Base-by-base conservation (phyloP, 2,113 vertebrate species). In the Desmodus rotundus region DNA sequence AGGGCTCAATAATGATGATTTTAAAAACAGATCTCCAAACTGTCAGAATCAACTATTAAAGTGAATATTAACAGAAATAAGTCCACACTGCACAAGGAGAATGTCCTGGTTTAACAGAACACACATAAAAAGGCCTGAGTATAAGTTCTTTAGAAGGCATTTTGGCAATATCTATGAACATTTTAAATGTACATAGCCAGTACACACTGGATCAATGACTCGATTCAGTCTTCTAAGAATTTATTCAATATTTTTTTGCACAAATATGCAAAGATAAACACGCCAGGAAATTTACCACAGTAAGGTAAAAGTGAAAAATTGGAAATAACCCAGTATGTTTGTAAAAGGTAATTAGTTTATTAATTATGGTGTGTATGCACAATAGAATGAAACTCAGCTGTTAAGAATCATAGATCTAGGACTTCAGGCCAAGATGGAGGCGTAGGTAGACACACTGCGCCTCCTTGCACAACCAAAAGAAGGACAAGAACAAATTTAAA, bases 201-300 rank as follows among this genome's bases (percentile, higher is more conserved):
- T 81, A 81, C 7, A 41, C 12, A 70, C 20, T 81, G 17, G 20
- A 68, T 58, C 10, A 52, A 92, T 45, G 63, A 63, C 13, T 68
- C 67, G n/a, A 86, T 76, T 13, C 13, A 41, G 20, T 72, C 76
- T 61, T 95, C 70, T 80, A 86, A 82, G 58, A 93, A 77, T 90
- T 76, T 95, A 73, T 77, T 58, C 50, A 63, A 76, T 20, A 1
- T 70, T 76, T 87, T n/a, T 36, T 81, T 87, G 63, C 24, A 73
- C n/a, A 92, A 47, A 33, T 65, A 89, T 85, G 11, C 78, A 94
- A 94, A 85, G 78, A 80, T 82, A 93, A 92, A 58, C 47, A 73
- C 11, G 93, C 1, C 19, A 93, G 43, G 47, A 85, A 89, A 81
- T 50, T 65, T 15, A 73, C 31, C 73, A 89, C 17, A 82, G 41